Percentiles rank a stretch among this genome's conserved stretches.
Evolutionary conservation across 2,888 invertebrate genomes (phyloP).

Genomic region (Isoperla grammatica): DNA sequence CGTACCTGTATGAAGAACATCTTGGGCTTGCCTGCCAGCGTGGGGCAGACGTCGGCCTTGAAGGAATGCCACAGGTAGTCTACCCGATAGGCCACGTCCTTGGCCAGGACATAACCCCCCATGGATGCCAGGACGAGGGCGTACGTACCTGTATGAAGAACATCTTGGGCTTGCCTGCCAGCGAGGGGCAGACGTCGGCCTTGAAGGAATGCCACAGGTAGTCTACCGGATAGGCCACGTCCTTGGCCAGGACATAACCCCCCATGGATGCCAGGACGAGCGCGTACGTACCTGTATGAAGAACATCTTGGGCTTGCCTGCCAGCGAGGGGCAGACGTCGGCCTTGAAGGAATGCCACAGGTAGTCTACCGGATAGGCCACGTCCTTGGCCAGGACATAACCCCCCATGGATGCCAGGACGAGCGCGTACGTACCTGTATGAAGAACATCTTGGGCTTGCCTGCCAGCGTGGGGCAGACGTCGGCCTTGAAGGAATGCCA

Average conservation of each 20-base stretch:
- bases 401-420: too few species aligned
- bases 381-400: slow-evolving; percentile 49
- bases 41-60: slow-evolving; percentile 48
- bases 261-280: too few species aligned
- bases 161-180: slow-evolving; percentile 57
- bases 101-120: slow-evolving; percentile 48
- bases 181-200: slow-evolving; percentile 47
- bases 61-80: slow-evolving; percentile 51
- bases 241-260: slow-evolving; percentile 48
- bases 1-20: slow-evolving; percentile 55
- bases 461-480: slow-evolving; percentile 48
- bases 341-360: slow-evolving; percentile 53
- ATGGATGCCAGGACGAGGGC: too few species aligned
- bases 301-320: slow-evolving; percentile 58
- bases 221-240: slow-evolving; percentile 47
- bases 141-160: slow-evolving; percentile 53
- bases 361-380: slow-evolving; percentile 45
- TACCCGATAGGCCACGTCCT: slow-evolving; percentile 46
- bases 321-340: slow-evolving; percentile 47
- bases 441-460: slow-evolving; percentile 59
- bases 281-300: slow-evolving; percentile 54
- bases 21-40: slow-evolving; percentile 57
- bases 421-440: slow-evolving; percentile 53
- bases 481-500: slow-evolving; percentile 53
- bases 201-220: slow-evolving; percentile 51